phyloP scores from a whole-genome alignment of 2,113 vertebrate species.

The Jacana jacana region DNA sequence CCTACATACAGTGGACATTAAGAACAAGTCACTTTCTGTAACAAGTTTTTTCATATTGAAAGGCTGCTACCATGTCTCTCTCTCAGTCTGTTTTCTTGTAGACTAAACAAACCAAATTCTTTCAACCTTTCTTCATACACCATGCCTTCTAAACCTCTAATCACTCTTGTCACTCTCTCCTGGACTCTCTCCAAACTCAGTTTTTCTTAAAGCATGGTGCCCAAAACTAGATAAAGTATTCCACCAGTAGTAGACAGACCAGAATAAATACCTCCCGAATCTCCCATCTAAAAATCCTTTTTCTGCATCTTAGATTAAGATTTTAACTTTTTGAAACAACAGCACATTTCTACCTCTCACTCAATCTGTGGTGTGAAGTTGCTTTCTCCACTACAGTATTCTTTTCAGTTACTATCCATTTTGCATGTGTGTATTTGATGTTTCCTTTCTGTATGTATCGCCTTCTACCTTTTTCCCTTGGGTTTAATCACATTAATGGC shows the following conservation, averaged over 20 bases:
- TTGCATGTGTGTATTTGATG: not conserved
- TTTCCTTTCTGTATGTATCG: not conserved
- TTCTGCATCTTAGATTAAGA: not conserved
- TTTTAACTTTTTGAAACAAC: not conserved
- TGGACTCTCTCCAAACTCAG: constrained; percentile 28
- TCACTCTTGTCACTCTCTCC: constrained; percentile 41
- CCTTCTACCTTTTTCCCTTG: not conserved
- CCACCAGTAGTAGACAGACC: not conserved
- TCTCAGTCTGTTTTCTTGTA: constrained; percentile 16
- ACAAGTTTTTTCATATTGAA: not conserved
- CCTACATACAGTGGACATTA: not conserved
- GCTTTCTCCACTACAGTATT: not conserved
- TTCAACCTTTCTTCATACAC: constrained; percentile 42
- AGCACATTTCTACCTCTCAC: not conserved
- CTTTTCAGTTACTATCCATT: not conserved
- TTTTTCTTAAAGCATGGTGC: constrained; percentile 10
- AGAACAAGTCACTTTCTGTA: not conserved
- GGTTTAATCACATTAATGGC: not conserved
- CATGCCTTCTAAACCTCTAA: constrained; percentile 44
- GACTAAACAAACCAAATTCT: constrained; percentile 63
- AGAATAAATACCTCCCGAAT: not conserved
- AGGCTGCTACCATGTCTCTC: not conserved
- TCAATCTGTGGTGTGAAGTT: not conserved
- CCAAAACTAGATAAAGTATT: constrained; percentile 38
- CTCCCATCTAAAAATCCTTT: not conserved